Conservation (phyloP, 2,797 vertebrate species). For the Pelodytes ibericus region DNA sequence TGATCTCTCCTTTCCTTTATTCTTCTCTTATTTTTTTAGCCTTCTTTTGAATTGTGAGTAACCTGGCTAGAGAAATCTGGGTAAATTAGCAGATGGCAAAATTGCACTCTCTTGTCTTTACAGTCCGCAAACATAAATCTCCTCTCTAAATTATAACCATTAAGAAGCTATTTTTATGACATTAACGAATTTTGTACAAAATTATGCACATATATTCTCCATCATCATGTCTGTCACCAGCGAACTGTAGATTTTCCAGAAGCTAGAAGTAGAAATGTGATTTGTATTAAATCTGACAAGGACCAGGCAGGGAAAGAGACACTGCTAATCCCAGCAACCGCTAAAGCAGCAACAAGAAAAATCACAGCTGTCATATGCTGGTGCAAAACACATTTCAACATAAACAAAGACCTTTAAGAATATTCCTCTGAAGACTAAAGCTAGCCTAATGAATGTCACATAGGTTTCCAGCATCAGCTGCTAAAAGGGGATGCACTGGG, state of each 20-base stretch:
- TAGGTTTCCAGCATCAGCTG: constrained; percentile 23
- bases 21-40: too few relatives aligned
- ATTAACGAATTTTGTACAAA: neutral
- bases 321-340: constrained; percentile 41
- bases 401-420: constrained; percentile 51
- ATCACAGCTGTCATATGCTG: constrained; percentile 42
- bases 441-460: constrained; percentile 47
- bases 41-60: too few relatives aligned
- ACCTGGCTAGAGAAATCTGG: too few relatives aligned
- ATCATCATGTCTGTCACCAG: neutral
- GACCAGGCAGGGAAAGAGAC: constrained; percentile 45
- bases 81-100: too few relatives aligned
- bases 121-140: too few relatives aligned
- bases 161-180: neutral
- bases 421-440: constrained; percentile 38
- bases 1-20: too few relatives aligned
- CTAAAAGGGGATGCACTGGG: constrained; percentile 8
- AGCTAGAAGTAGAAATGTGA: constrained; percentile 33
- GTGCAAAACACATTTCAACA: constrained; percentile 43
- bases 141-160: neutral
- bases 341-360: constrained; percentile 49
- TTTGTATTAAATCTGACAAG: constrained; percentile 43
- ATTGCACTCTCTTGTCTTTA: too few relatives aligned
- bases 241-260: constrained; percentile 18
- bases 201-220: constrained; percentile 1